Evolutionary conservation across 2,797 vertebrate species (phyloP), one percentile per base, ranked within the genome.

Genomic region (Sebastes matsubarae): DNA sequence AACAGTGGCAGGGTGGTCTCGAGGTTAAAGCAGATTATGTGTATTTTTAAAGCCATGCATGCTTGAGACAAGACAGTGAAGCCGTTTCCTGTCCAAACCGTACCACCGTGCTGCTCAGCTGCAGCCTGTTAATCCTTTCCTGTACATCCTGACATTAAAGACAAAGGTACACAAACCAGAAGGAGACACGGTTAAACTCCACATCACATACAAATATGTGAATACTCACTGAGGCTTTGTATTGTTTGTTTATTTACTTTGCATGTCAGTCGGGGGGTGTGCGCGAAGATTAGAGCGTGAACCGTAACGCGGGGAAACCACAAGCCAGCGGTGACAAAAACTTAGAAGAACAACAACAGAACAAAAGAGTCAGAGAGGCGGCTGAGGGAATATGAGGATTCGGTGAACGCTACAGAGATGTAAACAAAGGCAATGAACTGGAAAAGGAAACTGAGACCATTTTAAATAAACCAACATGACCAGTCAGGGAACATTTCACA

Each of bases 1-100:
- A 88, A 86, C 80, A 83, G 12, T 4, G 9, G 59, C 81, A 65
- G 84, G 85, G 79, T 88, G 83, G 87, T 75, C 88, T 80, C 6
- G 2, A 7, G 67, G 52, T 79, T 36, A 3, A 30, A 16, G 9
- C 50, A 27, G 36, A 67, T 8, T 29, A 1, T 20, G 52, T 78
- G 63, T 78, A 22, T 74, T 74, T 83, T 20, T 18, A 66, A 77
- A 66, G 9, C 14, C 42, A 3, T 8, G 36, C n/a, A n/a, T 38
- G 52, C 69, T 52, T 20, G 68, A 81, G 61, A 67, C 8, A 20
- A 59, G 76, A 74, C 60, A 18, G 22, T 4, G 16, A 14, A 67
- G 25, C 52, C 8, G 3, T 59, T 75, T 79, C 57, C 72, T 78
- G 55, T 57, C 63, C 61, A 70, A 32, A 77, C 69, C 27, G 22